Base-by-base conservation (phyloP, 1,140 invertebrate genomes). In the Penaeus vannamei region DNA sequence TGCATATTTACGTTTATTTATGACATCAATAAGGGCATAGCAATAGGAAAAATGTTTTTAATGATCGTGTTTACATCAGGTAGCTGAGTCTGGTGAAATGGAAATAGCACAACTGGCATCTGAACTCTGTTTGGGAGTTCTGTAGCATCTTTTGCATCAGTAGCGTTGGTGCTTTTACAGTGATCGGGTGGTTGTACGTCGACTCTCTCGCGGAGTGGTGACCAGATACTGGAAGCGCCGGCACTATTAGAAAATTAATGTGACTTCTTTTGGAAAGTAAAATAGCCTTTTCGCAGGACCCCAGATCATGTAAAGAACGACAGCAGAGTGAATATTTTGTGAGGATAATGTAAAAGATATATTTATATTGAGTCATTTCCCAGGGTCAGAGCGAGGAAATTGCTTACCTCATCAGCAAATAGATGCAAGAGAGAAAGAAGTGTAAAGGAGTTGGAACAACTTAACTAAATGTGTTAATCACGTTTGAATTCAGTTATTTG, bases 141-240 rank as follows among this genome's bases (percentile, higher is more conserved):
- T 77, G 81, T 59, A 76, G 59, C 81, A 83, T 88, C 86, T 88
- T 76, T 82, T 87, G 86, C 86, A 82, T 87, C 86, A 88, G 86
- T 88, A 88, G 86, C 86, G 80, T 76, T 83, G 46, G 80, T 88
- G 86, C 86, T 88, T 36, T 76, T 20, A 62, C 23, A 76, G 86
- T 84, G 86, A 66, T 64, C 32, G 81, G 86, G 14, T 22, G 86
- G 83, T 80, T 88, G 81, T 84, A 26, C 61, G 29, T 12, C 66
- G 53, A 36, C 36, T 76, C 60, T 46, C 26, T n/a, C 76, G 26
- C n/a, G 36, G 72, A 36, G 26, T 42, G 76, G 62, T 62, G 61
- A 86, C 79, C 85, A 29, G 60, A 66, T 61, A 42, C 32, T 42
- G 20, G 19, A 20, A 23, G 32, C 59, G 36, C 23, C 19, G 26